phyloP scores from a whole-genome alignment of 2,888 invertebrate genomes.

The Troides oblongomaculatus region DNA sequence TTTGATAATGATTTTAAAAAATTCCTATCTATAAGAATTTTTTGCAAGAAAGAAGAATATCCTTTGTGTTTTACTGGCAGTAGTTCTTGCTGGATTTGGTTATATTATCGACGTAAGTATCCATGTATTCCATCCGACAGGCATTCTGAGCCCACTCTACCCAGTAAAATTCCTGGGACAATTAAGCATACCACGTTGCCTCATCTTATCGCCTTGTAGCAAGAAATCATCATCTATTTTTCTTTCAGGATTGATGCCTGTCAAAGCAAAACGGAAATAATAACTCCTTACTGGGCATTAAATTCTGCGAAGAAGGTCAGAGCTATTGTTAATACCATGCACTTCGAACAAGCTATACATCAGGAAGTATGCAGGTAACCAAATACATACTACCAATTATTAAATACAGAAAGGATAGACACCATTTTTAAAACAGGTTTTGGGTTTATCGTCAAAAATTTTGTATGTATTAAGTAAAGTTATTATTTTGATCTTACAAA shows the following conservation, averaged over 20 bases:
- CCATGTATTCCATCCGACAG: background rate
- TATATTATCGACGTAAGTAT: background rate
- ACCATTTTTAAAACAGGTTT: too few species aligned
- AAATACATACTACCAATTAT: background rate
- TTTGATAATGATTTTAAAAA: too few species aligned
- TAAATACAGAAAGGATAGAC: too few species aligned
- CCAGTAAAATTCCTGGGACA: background rate
- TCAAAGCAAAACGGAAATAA: conserved; percentile 94
- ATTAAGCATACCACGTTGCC: too few species aligned
- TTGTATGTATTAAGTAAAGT: too few species aligned
- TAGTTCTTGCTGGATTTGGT: too few species aligned
- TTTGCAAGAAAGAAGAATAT: too few species aligned
- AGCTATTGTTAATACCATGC: conserved; percentile 95
- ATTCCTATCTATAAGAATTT: too few species aligned
- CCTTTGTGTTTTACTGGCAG: too few species aligned
- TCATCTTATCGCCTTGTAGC: background rate
- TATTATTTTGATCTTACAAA: too few species aligned
- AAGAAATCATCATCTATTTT: background rate
- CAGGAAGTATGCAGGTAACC: conserved; percentile 94
- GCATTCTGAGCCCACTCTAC: background rate
- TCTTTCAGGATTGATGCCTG: conserved; percentile 89
- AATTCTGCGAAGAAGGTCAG: conserved; percentile 95
- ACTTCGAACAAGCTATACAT: conserved; percentile 96
- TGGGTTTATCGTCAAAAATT: too few species aligned
- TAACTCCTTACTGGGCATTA: conserved; percentile 96